Evolutionary conservation across 1,140 invertebrate genomes (phyloP), one percentile per base, ranked within the genome.

Genomic region (Listronotus oregonensis): DNA sequence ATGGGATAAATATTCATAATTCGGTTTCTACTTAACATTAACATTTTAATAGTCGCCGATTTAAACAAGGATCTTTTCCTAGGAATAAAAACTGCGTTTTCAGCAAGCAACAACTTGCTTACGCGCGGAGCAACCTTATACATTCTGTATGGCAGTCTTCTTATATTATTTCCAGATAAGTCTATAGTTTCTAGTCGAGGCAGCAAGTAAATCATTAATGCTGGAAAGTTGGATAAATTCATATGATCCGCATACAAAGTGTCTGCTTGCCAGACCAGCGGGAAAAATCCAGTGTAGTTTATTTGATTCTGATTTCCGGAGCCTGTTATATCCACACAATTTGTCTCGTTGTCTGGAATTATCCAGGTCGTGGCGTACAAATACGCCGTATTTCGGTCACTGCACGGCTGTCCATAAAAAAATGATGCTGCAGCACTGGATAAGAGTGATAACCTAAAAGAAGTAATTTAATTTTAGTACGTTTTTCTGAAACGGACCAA

Each of bases 181-280:
- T 77, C 74, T 4, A 76, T 51, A 39, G 70, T 34, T 61, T 73
- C 62, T 21, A 75, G 50, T 31, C 69, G 70, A 3, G 73, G 70
- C 34, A 77, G 37, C 0, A 32, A 11, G 10, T 44, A 47, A 8
- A 72, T 47, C 6, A 72, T 37, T 6, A 50, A 39, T 8, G 58
- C 43, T 0, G 73, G 73, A 56, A 75, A 56, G 12, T 15, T 66
- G 31, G 37, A 66, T 18, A 77, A 50, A 11, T 67, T 56, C 69
- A 75, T 73, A 27, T 74, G 63, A 51, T 76, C 72, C 0, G 73
- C 70, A 52, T 72, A 75, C 7, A 77, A 47, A 32, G 73, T 75
- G 46, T 73, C 68, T 12, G 69, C 68, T 63, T 50, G 10, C 11
- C 31, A 14, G 7, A 72, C 59, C 6, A 34, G 44, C 46, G 37